phyloP scores from a whole-genome alignment of 2,888 invertebrate genomes.

The Schizaphis graminum region DNA sequence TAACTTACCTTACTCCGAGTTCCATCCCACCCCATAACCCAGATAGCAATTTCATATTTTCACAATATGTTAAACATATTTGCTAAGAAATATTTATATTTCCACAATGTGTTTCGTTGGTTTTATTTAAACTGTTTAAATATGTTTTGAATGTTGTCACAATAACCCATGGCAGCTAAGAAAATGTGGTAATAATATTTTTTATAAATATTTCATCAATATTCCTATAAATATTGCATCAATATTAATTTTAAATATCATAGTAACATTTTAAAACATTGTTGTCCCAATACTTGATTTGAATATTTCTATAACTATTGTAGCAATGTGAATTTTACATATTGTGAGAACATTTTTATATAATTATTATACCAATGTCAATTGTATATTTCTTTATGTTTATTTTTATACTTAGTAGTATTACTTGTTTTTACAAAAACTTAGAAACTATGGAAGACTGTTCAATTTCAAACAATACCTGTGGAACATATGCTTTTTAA shows the following conservation, averaged over 20 bases:
- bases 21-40: too few species aligned
- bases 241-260: neutral
- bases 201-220: neutral
- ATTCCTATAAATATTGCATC: neutral
- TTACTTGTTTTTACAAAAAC: too few species aligned
- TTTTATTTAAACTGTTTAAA: neutral
- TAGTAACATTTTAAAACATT: neutral
- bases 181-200: neutral
- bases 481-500: too few species aligned
- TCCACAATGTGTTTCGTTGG: neutral
- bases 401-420: too few species aligned
- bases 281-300: neutral
- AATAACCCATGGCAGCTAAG: constrained; percentile 11
- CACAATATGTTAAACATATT: neutral
- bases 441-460: too few species aligned
- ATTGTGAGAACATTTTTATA: neutral
- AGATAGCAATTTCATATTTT: too few species aligned
- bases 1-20: too few species aligned
- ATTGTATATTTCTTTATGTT: too few species aligned
- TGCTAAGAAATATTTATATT: neutral
- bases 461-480: too few species aligned
- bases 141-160: constrained; percentile 11
- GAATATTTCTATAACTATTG: neutral
- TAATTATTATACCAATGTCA: neutral
- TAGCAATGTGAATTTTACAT: neutral